These are phyloP conservation scores for Corynorhinus townsendii DNA, from an alignment of 2,113 vertebrate genomes.

Conservation along the genomic window DNA sequence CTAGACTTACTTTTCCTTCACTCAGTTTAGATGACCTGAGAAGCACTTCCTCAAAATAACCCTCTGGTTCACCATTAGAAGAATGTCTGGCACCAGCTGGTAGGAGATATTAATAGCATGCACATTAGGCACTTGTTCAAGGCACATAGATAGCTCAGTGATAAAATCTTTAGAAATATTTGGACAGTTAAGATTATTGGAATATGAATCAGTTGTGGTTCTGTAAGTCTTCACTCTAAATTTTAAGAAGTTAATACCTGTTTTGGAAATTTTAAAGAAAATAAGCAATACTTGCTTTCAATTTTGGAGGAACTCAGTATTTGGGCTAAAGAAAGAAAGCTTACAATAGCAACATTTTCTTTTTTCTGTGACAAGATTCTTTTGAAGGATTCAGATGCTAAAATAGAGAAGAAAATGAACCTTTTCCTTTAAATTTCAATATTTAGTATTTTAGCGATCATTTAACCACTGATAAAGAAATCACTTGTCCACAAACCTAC, in stretches of 20 bases:
- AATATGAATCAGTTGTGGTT: conserved; percentile 62
- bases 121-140: conserved; percentile 75
- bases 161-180: conserved; percentile 73
- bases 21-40: conserved; percentile 70
- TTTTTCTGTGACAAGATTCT: neutral
- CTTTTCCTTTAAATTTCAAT: neutral
- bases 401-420: neutral
- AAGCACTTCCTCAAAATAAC: conserved; percentile 77
- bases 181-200: conserved; percentile 65
- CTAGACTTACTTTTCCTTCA: conserved; percentile 36
- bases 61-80: conserved; percentile 68
- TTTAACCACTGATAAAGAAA: neutral
- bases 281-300: conserved; percentile 13
- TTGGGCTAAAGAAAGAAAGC: conserved; percentile 21
- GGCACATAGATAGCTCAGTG: conserved; percentile 68
- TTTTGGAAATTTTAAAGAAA: conserved; percentile 28
- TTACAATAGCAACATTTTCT: neutral
- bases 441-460: conserved; percentile 4
- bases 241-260: conserved; percentile 42
- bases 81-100: conserved; percentile 74
- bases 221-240: conserved; percentile 42
- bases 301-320: conserved; percentile 11
- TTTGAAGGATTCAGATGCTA: conserved; percentile 15
- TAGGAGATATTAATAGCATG: conserved; percentile 70
- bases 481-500: neutral